Percentiles rank a stretch among this genome's conserved stretches.
These are phyloP conservation scores for Pseudomyrmex flavicornis DNA, from an alignment of 1,140 invertebrate genomes.

Conservation along the genomic window DNA sequence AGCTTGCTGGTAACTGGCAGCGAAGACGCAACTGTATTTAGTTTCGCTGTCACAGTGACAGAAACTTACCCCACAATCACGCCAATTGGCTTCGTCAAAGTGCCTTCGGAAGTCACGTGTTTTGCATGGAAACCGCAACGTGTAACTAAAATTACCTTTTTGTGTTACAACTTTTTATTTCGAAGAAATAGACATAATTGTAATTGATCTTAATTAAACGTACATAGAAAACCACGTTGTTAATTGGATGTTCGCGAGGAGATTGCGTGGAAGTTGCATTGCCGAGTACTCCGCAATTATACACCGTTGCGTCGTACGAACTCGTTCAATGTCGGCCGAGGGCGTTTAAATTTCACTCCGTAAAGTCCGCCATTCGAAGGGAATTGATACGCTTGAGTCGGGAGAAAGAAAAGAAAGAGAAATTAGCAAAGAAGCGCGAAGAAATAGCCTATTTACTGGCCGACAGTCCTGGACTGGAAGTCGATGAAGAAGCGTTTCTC, in stretches of 20 bases:
- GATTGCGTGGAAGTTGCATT: slow-evolving; percentile 86
- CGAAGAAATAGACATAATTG: background rate
- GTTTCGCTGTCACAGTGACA: slow-evolving; percentile 83
- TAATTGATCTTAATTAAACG: slow-evolving; percentile 16
- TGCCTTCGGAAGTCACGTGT: slow-evolving; percentile 87
- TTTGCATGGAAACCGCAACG: slow-evolving; percentile 88
- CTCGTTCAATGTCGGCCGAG: slow-evolving; percentile 81
- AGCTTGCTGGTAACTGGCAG: slow-evolving; percentile 87
- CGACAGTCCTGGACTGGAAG: slow-evolving; percentile 86
- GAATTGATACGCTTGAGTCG: slow-evolving; percentile 81
- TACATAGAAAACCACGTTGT: slow-evolving; percentile 79
- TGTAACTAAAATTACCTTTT: slow-evolving; percentile 69
- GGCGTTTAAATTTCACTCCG: slow-evolving; percentile 86
- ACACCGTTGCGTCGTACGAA: slow-evolving; percentile 84
- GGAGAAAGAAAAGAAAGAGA: slow-evolving; percentile 84
- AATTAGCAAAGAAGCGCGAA: slow-evolving; percentile 84
- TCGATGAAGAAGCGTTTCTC: slow-evolving; percentile 86
- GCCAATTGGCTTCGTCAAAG: slow-evolving; percentile 88
- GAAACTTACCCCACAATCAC: slow-evolving; percentile 84
- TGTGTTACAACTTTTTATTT: slow-evolving; percentile 15
- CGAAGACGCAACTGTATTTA: slow-evolving; percentile 89
- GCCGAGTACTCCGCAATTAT: slow-evolving; percentile 81
- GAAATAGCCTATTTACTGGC: slow-evolving; percentile 85
- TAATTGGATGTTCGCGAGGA: slow-evolving; percentile 86
- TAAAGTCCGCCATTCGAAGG: slow-evolving; percentile 87